Base-by-base conservation (phyloP, 2,113 vertebrate species). In the Crotophaga sulcirostris region DNA sequence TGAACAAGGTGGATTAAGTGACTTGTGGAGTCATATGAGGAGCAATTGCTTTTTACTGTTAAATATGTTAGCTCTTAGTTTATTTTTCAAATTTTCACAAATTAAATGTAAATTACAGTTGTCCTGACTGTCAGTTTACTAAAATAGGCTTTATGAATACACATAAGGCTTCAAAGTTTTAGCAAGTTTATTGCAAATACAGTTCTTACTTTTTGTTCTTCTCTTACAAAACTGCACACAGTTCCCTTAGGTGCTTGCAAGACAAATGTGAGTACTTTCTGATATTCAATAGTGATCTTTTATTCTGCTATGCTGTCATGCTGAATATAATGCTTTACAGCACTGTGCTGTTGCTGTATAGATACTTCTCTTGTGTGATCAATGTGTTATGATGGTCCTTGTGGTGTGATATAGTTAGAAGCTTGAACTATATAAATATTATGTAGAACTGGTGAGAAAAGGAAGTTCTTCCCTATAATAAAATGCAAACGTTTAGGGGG, bases 41-140 rank as follows among this genome's bases (percentile, higher is more conserved):
- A 62, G 13, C 9, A 58, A 52, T 74, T 83, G 19, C 16, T 40
- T 92, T 40, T 83, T 85, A 13, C 18, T 31, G 58, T 89, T 96
- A 69, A 84, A 59, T 59, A 40, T 79, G 76, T 82, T 75, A 80
- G 23, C 23, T 72, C 59, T 73, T 79, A 28, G 52, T 72, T 69
- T 82, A 76, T 94, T 95, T 89, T 74, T 85, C 81, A 79, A 69
- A 73, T 86, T 83, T 94, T 93, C 14, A 40, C 94, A 73, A 94
- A 52, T 79, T 83, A 91, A 85, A 70, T 33, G 60, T 51, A 79
- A 82, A 74, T 38, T 49, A 36, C 13, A 81, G 24, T 68, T 59
- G 82, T 91, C 90, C 77, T 63, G 86, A 83, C 16, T 76, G 81
- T 66, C 24, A 55, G 31, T 79, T 63, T 89, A 78, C 82, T 78